Conservation (phyloP, 2,113 vertebrate species). For the Podarcis raffonei region DNA sequence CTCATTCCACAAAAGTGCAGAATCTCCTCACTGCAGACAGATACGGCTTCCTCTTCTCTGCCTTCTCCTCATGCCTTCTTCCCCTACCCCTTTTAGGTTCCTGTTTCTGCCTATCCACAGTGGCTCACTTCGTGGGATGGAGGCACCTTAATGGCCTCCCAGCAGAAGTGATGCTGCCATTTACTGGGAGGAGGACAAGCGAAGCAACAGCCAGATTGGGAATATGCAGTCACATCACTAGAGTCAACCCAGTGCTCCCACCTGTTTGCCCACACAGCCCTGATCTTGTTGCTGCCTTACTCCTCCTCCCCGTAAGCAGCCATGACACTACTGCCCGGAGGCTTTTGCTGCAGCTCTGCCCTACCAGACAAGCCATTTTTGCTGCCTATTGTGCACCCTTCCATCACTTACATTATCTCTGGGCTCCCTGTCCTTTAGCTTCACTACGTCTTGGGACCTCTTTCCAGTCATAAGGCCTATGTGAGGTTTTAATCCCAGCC, state of each 20-base stretch:
- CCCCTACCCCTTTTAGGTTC: neutral
- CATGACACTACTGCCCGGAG: too few species aligned
- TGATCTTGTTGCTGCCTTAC: neutral
- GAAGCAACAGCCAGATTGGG: neutral
- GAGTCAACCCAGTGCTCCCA: neutral
- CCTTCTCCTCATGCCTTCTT: neutral
- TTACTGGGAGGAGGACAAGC: too few species aligned
- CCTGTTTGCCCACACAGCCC: neutral
- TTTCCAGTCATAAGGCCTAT: neutral
- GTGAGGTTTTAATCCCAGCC: neutral
- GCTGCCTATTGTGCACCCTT: neutral
- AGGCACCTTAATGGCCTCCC: too few species aligned
- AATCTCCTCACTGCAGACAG: neutral
- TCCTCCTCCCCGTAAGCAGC: too few species aligned
- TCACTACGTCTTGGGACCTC: neutral
- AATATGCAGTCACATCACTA: neutral
- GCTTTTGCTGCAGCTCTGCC: too few species aligned
- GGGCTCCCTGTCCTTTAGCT: neutral
- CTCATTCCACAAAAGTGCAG: neutral
- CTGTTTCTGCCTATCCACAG: neutral
- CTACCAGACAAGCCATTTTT: too few species aligned
- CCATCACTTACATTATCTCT: too few species aligned
- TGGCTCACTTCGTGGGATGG: too few species aligned
- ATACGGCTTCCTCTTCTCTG: neutral
- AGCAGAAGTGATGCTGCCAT: too few species aligned